Base-by-base conservation (phyloP, 2,797 vertebrate species). In the Hydrophis major region DNA sequence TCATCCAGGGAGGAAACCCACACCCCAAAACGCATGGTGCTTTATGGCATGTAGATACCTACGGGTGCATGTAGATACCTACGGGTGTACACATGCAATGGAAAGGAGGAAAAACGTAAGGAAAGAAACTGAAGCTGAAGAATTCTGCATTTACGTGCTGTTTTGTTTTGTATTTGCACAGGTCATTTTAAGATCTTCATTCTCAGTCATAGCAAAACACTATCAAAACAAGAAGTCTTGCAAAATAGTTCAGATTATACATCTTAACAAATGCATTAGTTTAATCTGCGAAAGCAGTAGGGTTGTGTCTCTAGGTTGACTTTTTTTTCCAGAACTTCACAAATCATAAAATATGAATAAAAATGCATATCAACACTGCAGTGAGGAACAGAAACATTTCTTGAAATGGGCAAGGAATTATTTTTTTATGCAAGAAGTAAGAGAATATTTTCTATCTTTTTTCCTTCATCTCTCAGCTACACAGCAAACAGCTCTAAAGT, bases 401-500 rank as follows among this genome's bases (percentile, higher is more conserved):
- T 97, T 95, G 94, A 95, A 97, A 97, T 97, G 66, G 93, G 57
- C 57, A 55, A 53, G 90, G 93, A 56, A 27, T 53, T n/a, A 57
- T 95, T 96, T 96, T 97, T 95, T 96, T 96, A 97, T 96, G 96
- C 96, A 97, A 94, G 97, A 98, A 97, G 97, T 97, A 97, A 97
- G 96, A 98, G 97, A 97, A 97, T 97, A 97, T 97, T 97, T 97
- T 95, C 96, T 96, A 96, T 95, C 93, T 95, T 95, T 97, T 93
- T 98, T 97, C 97, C 97, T 97, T 97, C 96, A 3, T 97, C 97
- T 97, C 96, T 96, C 96, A 96, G 95, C 97, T 97, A 97, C 97
- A 98, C 97, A 97, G 93, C 96, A 96, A 97, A 97, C 97, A 96
- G 94, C 94, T 96, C 97, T 96, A 96, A 98, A 98, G 98, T 97